Conservation (phyloP, 2,888 invertebrate species). For the Acleris laterana region DNA sequence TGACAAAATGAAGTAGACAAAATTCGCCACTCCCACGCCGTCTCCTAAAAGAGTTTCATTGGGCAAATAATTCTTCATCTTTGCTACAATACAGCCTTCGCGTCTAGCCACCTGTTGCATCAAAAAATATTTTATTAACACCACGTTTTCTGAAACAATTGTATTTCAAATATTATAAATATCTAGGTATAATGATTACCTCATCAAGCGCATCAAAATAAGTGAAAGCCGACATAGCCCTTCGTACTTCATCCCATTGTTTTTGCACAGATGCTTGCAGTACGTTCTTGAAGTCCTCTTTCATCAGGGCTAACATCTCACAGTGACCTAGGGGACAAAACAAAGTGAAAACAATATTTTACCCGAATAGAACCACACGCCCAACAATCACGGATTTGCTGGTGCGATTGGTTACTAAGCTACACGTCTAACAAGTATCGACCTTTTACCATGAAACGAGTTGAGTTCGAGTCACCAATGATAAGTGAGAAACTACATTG, state of each 20-base stretch:
- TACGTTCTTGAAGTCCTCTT: slow-evolving; percentile 86
- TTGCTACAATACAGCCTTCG: slow-evolving; percentile 87
- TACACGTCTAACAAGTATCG: slow-evolving; percentile 51
- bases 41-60: slow-evolving; percentile 85
- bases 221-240: slow-evolving; percentile 85
- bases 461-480: no score
- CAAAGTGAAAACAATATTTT: slow-evolving; percentile 11
- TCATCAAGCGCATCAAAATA: slow-evolving; percentile 87
- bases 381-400: slow-evolving; percentile 3
- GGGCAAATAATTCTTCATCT: slow-evolving; percentile 80
- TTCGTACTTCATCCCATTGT: slow-evolving; percentile 86
- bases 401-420: slow-evolving; percentile 49
- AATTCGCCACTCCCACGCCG: slow-evolving; percentile 73
- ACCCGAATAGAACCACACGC: background rate
- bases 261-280: slow-evolving; percentile 84
- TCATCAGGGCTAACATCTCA: slow-evolving; percentile 86
- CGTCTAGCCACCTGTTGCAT: slow-evolving; percentile 76
- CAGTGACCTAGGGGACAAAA: slow-evolving; percentile 67
- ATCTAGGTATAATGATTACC: slow-evolving; percentile 46
- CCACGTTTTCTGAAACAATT: no score
- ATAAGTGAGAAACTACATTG: no score
- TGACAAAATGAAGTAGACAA: slow-evolving; percentile 83
- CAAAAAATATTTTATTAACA: slow-evolving; percentile 22
- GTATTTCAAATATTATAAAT: background rate
- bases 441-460: background rate